These are phyloP conservation scores for Chesias legatella DNA, from an alignment of 2,888 invertebrate species.

Conservation along the genomic window DNA sequence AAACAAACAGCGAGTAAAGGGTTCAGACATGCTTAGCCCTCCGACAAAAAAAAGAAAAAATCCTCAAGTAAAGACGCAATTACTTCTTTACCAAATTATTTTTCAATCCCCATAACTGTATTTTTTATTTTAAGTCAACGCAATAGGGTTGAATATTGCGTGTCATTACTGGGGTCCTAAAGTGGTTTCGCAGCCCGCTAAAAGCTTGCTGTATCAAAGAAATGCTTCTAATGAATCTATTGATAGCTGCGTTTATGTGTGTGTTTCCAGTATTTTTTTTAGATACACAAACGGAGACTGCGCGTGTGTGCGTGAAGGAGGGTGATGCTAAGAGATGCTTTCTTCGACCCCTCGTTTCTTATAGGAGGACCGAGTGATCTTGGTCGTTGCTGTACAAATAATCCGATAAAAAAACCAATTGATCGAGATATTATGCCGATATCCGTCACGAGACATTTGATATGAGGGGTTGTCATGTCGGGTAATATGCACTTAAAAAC, in stretches of 20 bases:
- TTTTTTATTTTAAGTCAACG: neutral
- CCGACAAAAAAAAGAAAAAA: constrained; percentile 58
- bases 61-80: constrained; percentile 72
- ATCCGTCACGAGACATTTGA: too few species aligned
- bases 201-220: constrained; percentile 76
- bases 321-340: constrained; percentile 74
- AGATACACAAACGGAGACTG: constrained; percentile 48
- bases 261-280: constrained; percentile 66
- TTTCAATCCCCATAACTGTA: constrained; percentile 18
- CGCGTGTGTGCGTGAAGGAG: constrained; percentile 61
- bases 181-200: constrained; percentile 53
- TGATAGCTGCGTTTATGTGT: constrained; percentile 67
- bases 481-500: too few species aligned
- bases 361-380: constrained; percentile 42
- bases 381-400: constrained; percentile 38
- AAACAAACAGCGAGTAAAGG: constrained; percentile 31
- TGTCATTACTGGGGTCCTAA: constrained; percentile 24
- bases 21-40: constrained; percentile 42
- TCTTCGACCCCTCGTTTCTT: constrained; percentile 76
- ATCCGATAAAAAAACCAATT: too few species aligned
- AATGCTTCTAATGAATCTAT: constrained; percentile 79
- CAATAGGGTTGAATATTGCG: constrained; percentile 41
- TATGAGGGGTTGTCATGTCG: too few species aligned
- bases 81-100: constrained; percentile 54
- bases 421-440: too few species aligned